Evolutionary conservation across 2,113 vertebrate species (phyloP), one percentile per base, ranked within the genome.

Genomic region (Galbula dea): DNA sequence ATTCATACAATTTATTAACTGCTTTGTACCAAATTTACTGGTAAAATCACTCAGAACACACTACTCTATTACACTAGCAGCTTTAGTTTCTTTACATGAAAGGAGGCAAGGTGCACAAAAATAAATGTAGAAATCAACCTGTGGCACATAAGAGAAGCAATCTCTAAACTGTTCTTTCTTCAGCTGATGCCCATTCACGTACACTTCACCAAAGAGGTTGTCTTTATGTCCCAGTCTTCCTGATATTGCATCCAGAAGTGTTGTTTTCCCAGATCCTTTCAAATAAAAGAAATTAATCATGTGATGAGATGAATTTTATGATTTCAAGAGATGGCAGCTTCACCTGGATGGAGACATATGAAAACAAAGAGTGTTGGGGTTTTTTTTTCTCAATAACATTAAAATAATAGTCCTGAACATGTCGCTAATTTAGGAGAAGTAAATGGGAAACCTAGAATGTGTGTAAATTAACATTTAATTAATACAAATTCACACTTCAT

Each of bases 241-340:
- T 3, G 99, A 98, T 91, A 99, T 94, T 72, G 98, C 98, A 72
- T 99, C 99, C 94, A 99, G 74, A 93, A 99, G 94, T 2, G 99
- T 99, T 58, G 99, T 99, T 93, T 99, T 99, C 41, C 99, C 99
- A 12, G 98, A 99, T 52, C 99, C 99, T 99, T 94, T 85, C 45
- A 63, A 77, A 93, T 9, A 91, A 88, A 92, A 77, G 1, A 83
- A 88, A 76, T 80, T 11, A 76, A 67, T 39, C 5, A 51, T 10
- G 26, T 30, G 12, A 39, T 54, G 24, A 80, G 51, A 69, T 30
- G 0, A 61, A 91, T 52, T 59, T 61, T 52, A 14, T 11, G 6
- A 75, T 45, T 78, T 66, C 58, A 58, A 43, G 16, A 61, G 12
- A 1, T 29, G 0, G 7, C 14, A 58, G 26, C 46, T 46, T 46